Evolutionary conservation across 1,140 invertebrate genomes (phyloP).

Genomic region (Oscheius sp.): DNA sequence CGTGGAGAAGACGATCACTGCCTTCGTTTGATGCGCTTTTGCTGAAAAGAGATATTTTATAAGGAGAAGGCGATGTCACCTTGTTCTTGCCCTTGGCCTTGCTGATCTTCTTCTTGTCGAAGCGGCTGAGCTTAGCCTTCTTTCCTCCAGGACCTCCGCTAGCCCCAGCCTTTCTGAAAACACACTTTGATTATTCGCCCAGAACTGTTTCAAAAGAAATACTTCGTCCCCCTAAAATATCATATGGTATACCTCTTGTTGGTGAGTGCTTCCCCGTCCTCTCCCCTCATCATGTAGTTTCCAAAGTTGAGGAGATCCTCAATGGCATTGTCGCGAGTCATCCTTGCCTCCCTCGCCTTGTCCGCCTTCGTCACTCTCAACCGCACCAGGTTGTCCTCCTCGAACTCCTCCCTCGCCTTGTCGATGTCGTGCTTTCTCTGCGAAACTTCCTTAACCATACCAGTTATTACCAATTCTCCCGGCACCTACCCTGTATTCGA

Average conservation of each 20-base stretch:
- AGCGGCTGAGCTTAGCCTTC: constrained; percentile 5
- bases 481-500: constrained; percentile 70
- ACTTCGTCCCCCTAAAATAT: too few relatives aligned
- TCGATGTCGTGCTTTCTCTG: constrained; percentile 56
- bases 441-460: constrained; percentile 67
- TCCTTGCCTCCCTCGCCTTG: constrained; percentile 73
- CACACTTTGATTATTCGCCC: too few relatives aligned
- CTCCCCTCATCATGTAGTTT: constrained; percentile 52
- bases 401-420: constrained; percentile 68
- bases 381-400: constrained; percentile 86
- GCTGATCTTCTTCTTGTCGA: constrained; percentile 7
- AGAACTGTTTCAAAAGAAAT: too few relatives aligned
- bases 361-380: constrained; percentile 82
- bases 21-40: neutral
- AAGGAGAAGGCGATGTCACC: neutral
- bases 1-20: neutral
- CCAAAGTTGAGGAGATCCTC: constrained; percentile 70
- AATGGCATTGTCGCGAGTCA: constrained; percentile 72
- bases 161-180: neutral
- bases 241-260: constrained; percentile 22
- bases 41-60: neutral
- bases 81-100: constrained; percentile 12
- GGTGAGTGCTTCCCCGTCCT: constrained; percentile 27
- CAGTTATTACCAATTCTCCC: neutral
- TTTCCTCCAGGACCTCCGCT: constrained; percentile 11